Percentiles rank a stretch among this genome's conserved stretches.
Evolutionary conservation across 2,797 vertebrate genomes (phyloP).

Genomic region (Crenichthys baileyi): DNA sequence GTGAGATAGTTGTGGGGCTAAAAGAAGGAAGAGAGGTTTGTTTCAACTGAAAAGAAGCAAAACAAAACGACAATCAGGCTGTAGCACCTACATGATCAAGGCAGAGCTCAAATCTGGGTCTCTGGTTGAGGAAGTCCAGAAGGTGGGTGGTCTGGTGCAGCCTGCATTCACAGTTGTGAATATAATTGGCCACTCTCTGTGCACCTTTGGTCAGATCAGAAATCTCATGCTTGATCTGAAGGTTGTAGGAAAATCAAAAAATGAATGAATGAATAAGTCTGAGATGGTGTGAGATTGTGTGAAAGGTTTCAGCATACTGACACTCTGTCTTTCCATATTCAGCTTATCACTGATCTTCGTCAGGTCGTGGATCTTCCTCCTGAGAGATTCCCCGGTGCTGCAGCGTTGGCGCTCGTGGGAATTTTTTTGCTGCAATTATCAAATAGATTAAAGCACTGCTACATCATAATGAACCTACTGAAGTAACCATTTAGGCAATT

Average conservation of each 20-base stretch:
- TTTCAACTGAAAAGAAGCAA: neutral
- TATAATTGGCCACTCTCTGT: constrained; percentile 15
- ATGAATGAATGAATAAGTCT: neutral
- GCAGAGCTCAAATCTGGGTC: constrained; percentile 33
- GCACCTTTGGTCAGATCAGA: constrained; percentile 20
- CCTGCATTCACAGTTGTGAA: constrained; percentile 30
- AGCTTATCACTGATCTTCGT: constrained; percentile 8
- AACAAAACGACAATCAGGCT: neutral
- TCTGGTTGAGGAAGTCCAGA: constrained; percentile 49
- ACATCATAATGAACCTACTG: neutral
- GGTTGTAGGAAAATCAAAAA: constrained; percentile 1
- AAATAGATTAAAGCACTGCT: neutral
- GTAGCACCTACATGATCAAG: constrained; percentile 21
- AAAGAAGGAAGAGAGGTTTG: neutral
- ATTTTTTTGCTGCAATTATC: constrained; percentile 26
- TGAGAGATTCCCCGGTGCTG: constrained; percentile 4
- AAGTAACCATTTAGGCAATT: neutral
- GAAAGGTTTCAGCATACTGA: constrained; percentile 3
- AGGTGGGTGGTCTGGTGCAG: constrained; percentile 23
- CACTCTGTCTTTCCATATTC: constrained; percentile 30
- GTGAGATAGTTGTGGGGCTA: constrained; percentile 31
- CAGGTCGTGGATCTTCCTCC: constrained; percentile 34
- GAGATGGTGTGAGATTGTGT: neutral
- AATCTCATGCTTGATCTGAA: constrained; percentile 41
- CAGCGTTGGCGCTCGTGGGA: neutral